These are phyloP conservation scores for Pongo abelii DNA, from an alignment of 2,113 vertebrate genomes.

Conservation along the genomic window DNA sequence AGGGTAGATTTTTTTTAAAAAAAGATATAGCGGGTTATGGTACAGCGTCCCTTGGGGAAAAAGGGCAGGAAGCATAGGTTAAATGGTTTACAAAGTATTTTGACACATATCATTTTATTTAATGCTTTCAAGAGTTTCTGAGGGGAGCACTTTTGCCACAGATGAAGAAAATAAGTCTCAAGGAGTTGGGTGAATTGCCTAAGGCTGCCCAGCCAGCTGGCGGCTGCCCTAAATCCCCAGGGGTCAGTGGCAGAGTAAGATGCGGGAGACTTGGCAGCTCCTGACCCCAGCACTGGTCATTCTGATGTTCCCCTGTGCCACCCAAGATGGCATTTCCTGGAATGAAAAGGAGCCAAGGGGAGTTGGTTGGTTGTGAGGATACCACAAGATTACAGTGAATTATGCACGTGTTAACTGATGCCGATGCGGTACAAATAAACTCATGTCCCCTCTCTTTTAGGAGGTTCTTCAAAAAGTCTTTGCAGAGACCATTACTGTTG, in stretches of 20 bases:
- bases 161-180: not conserved
- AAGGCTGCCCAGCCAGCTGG: not conserved
- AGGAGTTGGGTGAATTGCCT: not conserved
- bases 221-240: too few species aligned
- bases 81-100: not conserved
- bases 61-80: not conserved
- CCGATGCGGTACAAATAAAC: not conserved
- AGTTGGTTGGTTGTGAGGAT: not conserved
- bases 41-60: not conserved
- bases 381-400: not conserved
- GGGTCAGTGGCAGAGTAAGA: not conserved
- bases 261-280: fast-evolving
- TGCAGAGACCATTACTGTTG: not conserved
- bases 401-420: not conserved
- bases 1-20: not conserved
- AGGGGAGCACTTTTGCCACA: not conserved
- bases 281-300: not conserved
- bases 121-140: not conserved
- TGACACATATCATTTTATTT: not conserved
- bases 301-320: not conserved
- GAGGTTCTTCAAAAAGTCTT: not conserved
- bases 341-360: not conserved
- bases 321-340: not conserved
- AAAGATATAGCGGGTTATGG: not conserved
- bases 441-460: not conserved